Conservation (phyloP, 1,140 invertebrate genomes). For the Drosophila saltans region DNA sequence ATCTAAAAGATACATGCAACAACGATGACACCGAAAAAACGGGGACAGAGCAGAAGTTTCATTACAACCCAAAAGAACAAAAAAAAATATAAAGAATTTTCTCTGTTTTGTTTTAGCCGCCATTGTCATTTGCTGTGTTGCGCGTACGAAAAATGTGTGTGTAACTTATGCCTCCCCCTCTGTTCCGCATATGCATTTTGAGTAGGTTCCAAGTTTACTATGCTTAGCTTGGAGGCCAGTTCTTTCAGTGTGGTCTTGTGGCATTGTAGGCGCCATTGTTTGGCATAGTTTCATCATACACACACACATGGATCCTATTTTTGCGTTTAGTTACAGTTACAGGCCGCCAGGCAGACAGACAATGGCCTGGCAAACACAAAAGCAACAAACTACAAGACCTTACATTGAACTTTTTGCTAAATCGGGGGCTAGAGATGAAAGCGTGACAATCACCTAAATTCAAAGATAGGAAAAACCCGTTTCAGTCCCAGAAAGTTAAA, state of each 20-base stretch:
- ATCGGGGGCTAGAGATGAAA: slow-evolving; percentile 36
- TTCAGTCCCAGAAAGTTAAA: no score
- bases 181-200: slow-evolving; percentile 45
- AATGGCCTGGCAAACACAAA: slow-evolving; percentile 61
- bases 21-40: slow-evolving; percentile 24
- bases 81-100: slow-evolving; percentile 45
- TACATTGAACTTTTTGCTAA: slow-evolving; percentile 39
- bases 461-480: not conserved
- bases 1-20: slow-evolving; percentile 80
- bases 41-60: slow-evolving; percentile 61
- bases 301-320: slow-evolving; percentile 43
- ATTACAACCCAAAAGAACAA: slow-evolving; percentile 49
- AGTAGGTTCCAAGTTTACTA: slow-evolving; percentile 23
- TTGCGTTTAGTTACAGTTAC: slow-evolving; percentile 67
- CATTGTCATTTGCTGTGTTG: slow-evolving; percentile 24
- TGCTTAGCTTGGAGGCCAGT: slow-evolving; percentile 3
- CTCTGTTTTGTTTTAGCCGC: slow-evolving; percentile 53
- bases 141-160: slow-evolving; percentile 45
- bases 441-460: slow-evolving; percentile 24
- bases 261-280: slow-evolving; percentile 77
- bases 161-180: slow-evolving; percentile 64
- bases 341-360: slow-evolving; percentile 65
- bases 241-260: slow-evolving; percentile 40
- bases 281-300: slow-evolving; percentile 66
- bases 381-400: slow-evolving; percentile 43